Evolutionary conservation across 2,888 invertebrate species (phyloP), one percentile per base, ranked within the genome.

Genomic region (Microchrysa polita): DNA sequence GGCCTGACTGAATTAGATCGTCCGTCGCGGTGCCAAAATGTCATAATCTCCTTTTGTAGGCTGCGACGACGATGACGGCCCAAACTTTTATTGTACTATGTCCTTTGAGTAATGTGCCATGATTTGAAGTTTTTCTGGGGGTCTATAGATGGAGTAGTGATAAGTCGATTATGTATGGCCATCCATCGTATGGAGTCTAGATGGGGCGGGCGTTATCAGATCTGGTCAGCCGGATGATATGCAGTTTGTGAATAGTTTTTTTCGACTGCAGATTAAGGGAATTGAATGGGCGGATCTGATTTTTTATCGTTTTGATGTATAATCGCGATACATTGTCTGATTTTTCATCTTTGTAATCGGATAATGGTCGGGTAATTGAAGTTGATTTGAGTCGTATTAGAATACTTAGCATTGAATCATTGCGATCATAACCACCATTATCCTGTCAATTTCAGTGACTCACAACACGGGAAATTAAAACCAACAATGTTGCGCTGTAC

Each of bases 161-260:
- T 65, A 65, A 65, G 65, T 65, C 44, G 44, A 65, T 65, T 65
- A 65, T 65, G n/a, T n/a, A 22, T 12, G 42, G 22, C 44, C 65
- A 48, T 48, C 22, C 48, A n/a, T n/a, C n/a, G 65, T 5, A 48
- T 65, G 44, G 22, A 20, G 23, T 22, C 22, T 20, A 48, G n/a
- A n/a, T n/a, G n/a, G n/a, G n/a, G n/a, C n/a, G 65, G 48, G 44
- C n/a, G 65, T 14, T 65, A 65, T 65, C 48, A 65, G 48, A 65
- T 65, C 18, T 42, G 10, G 34, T 14, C 12, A 14, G 12, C 14
- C 34, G 65, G 20, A 65, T 44, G 23, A 48, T n/a, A 48, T 48
- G 61, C 42, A 16, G 34, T 27, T 20, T 55, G 16, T 48, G 7
- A 34, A 34, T 34, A 7, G 27, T 7, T 34, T 7, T n/a, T n/a